A percentile compares a stretch with the other conserved stretches of the same genome.
These are phyloP conservation scores for Calliopsis andreniformis DNA, from an alignment of 1,140 invertebrate genomes.

Conservation along the genomic window DNA sequence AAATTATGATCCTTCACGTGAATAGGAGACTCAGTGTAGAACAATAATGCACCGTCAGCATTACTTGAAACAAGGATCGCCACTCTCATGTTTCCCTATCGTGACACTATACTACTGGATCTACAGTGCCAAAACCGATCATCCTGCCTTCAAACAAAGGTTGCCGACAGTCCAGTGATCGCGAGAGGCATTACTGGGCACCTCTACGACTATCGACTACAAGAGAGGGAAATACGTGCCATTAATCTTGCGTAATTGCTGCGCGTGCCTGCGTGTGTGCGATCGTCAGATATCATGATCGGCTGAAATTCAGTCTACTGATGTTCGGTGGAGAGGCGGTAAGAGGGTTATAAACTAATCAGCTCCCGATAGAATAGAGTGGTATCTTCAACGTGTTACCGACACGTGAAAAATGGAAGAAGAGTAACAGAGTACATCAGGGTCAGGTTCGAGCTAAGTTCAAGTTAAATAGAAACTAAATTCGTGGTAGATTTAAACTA, in stretches of 20 bases:
- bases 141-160: conserved; percentile 27
- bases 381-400: background rate
- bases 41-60: background rate
- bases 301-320: background rate
- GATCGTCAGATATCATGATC: conserved; percentile 6
- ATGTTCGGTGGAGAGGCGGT: background rate
- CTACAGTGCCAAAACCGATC: conserved; percentile 24
- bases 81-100: conserved; percentile 19
- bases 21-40: too few relatives aligned
- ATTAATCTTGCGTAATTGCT: conserved; percentile 40
- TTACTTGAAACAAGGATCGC: conserved; percentile 3
- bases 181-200: conserved; percentile 10
- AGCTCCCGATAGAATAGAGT: background rate
- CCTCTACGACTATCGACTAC: conserved; percentile 1
- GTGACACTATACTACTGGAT: conserved; percentile 7
- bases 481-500: too few relatives aligned
- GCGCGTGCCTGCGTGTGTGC: background rate
- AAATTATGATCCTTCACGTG: too few relatives aligned
- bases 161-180: background rate
- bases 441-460: too few relatives aligned
- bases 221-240: conserved; percentile 34
- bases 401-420: too few relatives aligned
- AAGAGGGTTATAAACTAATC: background rate
- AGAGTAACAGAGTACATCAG: too few relatives aligned
- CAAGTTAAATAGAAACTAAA: too few relatives aligned